Conservation (phyloP, 2,797 vertebrate species). For the Discoglossus pictus region DNA sequence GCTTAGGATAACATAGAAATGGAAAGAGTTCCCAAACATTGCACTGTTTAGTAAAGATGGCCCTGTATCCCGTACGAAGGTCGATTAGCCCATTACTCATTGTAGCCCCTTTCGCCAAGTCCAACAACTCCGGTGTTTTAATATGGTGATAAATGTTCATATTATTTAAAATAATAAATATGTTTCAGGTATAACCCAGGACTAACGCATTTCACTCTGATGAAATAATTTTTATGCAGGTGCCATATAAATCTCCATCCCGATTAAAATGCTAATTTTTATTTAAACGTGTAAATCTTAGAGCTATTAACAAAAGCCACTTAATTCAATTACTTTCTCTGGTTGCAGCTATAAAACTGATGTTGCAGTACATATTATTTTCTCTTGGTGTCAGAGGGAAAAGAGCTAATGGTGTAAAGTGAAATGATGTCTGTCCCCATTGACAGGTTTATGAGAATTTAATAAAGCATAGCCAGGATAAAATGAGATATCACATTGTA, state of each 20-base stretch:
- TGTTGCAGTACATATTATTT: slow-evolving; percentile 29
- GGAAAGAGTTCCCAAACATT: too few relatives aligned
- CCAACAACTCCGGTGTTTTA: too few relatives aligned
- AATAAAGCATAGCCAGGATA: slow-evolving; percentile 81
- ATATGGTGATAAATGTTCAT: too few relatives aligned
- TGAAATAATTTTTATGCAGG: slow-evolving; percentile 57
- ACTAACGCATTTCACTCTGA: slow-evolving; percentile 65
- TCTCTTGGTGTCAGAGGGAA: slow-evolving; percentile 54
- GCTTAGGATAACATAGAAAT: too few relatives aligned
- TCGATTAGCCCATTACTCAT: too few relatives aligned
- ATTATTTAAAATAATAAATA: too few relatives aligned
- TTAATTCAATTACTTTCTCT: slow-evolving; percentile 79
- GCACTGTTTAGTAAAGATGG: too few relatives aligned
- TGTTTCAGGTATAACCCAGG: too few relatives aligned
- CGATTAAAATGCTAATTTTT: slow-evolving; percentile 73
- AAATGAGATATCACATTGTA: slow-evolving; percentile 76
- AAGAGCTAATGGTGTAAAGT: slow-evolving; percentile 80
- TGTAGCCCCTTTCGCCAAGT: too few relatives aligned
- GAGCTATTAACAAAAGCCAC: slow-evolving; percentile 80
- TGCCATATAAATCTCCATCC: slow-evolving; percentile 66
- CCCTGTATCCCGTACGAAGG: too few relatives aligned
- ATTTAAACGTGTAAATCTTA: slow-evolving; percentile 79
- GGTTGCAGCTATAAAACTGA: slow-evolving; percentile 54
- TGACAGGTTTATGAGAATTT: slow-evolving; percentile 86
- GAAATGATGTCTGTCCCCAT: slow-evolving; percentile 79